Percentiles rank a stretch among this genome's conserved stretches.
These are phyloP conservation scores for Aradus depressus DNA, from an alignment of 2,888 invertebrate genomes.

Conservation along the genomic window DNA sequence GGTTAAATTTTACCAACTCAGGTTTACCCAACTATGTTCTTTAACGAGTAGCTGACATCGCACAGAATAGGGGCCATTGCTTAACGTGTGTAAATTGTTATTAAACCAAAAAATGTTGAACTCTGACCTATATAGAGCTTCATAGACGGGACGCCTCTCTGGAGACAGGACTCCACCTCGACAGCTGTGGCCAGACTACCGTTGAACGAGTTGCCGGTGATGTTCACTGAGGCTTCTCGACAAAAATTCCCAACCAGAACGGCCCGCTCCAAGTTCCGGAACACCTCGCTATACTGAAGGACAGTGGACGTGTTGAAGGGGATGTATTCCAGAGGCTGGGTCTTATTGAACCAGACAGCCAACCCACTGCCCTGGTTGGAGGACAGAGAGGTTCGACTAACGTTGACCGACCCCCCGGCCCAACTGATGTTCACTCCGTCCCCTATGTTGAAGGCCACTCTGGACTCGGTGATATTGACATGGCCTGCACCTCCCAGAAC, in stretches of 20 bases:
- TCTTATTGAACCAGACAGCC: constrained; percentile 82
- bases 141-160: constrained; percentile 41
- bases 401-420: constrained; percentile 71
- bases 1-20: too few species aligned
- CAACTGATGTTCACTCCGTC: constrained; percentile 91
- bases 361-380: constrained; percentile 83
- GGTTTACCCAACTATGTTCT: too few species aligned
- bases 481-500: constrained; percentile 86
- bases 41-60: too few species aligned
- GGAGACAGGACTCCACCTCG: constrained; percentile 76
- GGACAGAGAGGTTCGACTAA: constrained; percentile 73
- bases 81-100: too few species aligned
- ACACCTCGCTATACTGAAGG: constrained; percentile 75
- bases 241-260: constrained; percentile 84
- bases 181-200: constrained; percentile 66
- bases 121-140: constrained; percentile 59
- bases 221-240: constrained; percentile 64
- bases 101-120: too few species aligned
- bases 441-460: constrained; percentile 80
- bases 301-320: constrained; percentile 75
- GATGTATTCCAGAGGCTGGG: constrained; percentile 61
- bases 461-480: constrained; percentile 81
- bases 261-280: constrained; percentile 77
- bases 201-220: constrained; percentile 85
- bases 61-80: too few species aligned